Conservation (phyloP, 2,888 invertebrate species). For the Melieria crassipennis region DNA sequence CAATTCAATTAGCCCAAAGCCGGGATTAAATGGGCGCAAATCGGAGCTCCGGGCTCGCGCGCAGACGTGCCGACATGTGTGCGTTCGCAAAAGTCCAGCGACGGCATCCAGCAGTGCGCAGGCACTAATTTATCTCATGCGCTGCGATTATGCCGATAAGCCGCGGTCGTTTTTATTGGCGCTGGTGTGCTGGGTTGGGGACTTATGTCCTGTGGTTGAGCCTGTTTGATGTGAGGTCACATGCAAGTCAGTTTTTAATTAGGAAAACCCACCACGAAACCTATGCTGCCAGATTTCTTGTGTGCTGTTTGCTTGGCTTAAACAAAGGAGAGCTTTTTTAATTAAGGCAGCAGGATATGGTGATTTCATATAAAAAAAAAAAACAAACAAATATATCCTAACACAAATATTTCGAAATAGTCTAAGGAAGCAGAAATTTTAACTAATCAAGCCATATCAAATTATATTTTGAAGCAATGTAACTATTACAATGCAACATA, state of each 20-base stretch:
- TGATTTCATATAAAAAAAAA: no score
- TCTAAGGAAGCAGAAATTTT: no score
- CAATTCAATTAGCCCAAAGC: conserved; percentile 63
- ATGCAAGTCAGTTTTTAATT: no score
- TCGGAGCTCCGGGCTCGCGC: conserved; percentile 14
- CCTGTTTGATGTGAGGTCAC: conserved; percentile 3
- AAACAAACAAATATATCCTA: no score
- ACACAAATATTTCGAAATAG: no score
- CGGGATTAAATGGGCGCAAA: conserved; percentile 52
- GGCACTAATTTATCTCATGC: conserved; percentile 25
- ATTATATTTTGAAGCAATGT: no score
- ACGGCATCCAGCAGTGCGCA: conserved; percentile 12
- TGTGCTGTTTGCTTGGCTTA: neutral
- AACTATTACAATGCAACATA: no score
- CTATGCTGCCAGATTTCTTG: neutral
- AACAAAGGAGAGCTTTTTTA: no score
- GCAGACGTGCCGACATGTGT: neutral
- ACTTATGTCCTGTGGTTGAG: neutral
- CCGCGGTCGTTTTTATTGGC: neutral
- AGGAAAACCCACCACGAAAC: no score
- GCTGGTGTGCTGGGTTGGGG: neutral
- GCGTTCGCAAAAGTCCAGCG: conserved; percentile 4
- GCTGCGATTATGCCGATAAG: conserved; percentile 31
- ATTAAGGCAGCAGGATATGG: no score
- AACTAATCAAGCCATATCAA: no score